Conservation (phyloP, 2,888 invertebrate species). For the Choreutis nemorana region DNA sequence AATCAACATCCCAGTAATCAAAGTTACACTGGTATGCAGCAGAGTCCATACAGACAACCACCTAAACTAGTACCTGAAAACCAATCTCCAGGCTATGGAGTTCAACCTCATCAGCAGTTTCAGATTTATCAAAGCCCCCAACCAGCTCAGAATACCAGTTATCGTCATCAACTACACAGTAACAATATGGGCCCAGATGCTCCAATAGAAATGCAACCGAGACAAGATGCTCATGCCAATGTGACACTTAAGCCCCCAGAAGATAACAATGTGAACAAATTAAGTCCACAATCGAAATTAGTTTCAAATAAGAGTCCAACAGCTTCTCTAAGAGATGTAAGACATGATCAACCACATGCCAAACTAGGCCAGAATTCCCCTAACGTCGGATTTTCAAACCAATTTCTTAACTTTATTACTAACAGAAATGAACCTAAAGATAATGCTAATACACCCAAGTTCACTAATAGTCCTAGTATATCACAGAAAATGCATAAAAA, state of each 20-base stretch:
- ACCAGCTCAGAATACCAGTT: slow-evolving; percentile 30
- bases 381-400: slow-evolving; percentile 56
- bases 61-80: slow-evolving; percentile 34
- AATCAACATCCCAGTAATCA: slow-evolving; percentile 27
- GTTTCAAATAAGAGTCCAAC: slow-evolving; percentile 39
- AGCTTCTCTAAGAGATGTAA: slow-evolving; percentile 45
- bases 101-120: slow-evolving; percentile 29
- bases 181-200: slow-evolving; percentile 22
- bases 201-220: slow-evolving; percentile 25
- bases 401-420: slow-evolving; percentile 55
- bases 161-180: slow-evolving; percentile 22
- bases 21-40: slow-evolving; percentile 39
- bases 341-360: slow-evolving; percentile 51
- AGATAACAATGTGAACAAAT: slow-evolving; percentile 21
- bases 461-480: slow-evolving; percentile 57
- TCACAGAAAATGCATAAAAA: slow-evolving; percentile 63
- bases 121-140: slow-evolving; percentile 57
- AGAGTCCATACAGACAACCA: slow-evolving; percentile 41
- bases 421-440: slow-evolving; percentile 62
- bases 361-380: slow-evolving; percentile 48
- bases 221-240: slow-evolving; percentile 23
- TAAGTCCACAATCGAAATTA: slow-evolving; percentile 27
- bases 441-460: slow-evolving; percentile 62
- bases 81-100: slow-evolving; percentile 25
- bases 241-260: slow-evolving; percentile 21